These are phyloP conservation scores for Drosophila subpulchrella DNA, from an alignment of 1,140 invertebrate species.

Conservation along the genomic window DNA sequence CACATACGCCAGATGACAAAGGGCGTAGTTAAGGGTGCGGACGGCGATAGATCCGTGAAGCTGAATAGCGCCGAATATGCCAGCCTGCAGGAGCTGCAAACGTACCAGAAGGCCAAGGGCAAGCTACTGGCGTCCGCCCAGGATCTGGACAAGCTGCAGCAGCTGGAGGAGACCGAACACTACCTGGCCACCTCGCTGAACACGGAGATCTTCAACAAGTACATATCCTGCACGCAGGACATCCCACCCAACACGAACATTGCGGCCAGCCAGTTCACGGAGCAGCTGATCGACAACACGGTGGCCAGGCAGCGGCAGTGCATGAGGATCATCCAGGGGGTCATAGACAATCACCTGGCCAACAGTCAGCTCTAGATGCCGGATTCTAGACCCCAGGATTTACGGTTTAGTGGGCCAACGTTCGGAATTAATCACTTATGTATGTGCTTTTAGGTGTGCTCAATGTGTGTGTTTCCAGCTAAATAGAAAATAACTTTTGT, in stretches of 20 bases:
- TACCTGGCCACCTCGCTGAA: slow-evolving; percentile 79
- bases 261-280: slow-evolving; percentile 76
- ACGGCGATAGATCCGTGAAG: slow-evolving; percentile 47
- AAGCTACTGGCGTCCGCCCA: slow-evolving; percentile 66
- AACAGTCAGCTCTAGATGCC: slow-evolving; percentile 66
- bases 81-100: slow-evolving; percentile 70
- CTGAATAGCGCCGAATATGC: slow-evolving; percentile 69
- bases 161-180: slow-evolving; percentile 70
- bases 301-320: slow-evolving; percentile 76
- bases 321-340: slow-evolving; percentile 72
- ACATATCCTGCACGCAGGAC: slow-evolving; percentile 81
- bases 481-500: slow-evolving; percentile 30
- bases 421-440: slow-evolving; percentile 13
- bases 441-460: slow-evolving; percentile 42
- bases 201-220: slow-evolving; percentile 80
- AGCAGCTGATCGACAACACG: slow-evolving; percentile 78
- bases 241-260: slow-evolving; percentile 79
- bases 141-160: slow-evolving; percentile 67
- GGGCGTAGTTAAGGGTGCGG: slow-evolving; percentile 53
- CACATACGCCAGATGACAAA: slow-evolving; percentile 76
- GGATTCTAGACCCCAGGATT: neutral
- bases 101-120: slow-evolving; percentile 73
- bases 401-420: slow-evolving; percentile 25
- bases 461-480: slow-evolving; percentile 37
- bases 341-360: slow-evolving; percentile 76